Percentiles rank a stretch among this genome's conserved stretches.
phyloP scores from a whole-genome alignment of 2,888 invertebrate genomes.

The Harpagoxenus sublaevis region DNA sequence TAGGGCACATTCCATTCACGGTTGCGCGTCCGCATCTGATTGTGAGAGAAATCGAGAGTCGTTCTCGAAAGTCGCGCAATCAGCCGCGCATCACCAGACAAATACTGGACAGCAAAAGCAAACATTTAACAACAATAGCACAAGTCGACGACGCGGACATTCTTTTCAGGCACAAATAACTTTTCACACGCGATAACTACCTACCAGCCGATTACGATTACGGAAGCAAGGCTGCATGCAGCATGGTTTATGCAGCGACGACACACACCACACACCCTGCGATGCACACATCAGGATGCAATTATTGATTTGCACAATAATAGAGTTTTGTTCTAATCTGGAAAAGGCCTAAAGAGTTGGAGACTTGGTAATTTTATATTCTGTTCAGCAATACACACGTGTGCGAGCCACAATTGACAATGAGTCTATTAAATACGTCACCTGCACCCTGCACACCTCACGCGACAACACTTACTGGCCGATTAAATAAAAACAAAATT shows the following conservation, averaged over 20 bases:
- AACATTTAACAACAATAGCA: background rate
- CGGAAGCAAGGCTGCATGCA: background rate
- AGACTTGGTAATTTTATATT: background rate
- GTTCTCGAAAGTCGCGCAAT: background rate
- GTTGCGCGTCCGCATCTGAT: background rate
- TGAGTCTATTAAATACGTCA: background rate
- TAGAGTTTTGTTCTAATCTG: background rate
- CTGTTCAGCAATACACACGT: background rate
- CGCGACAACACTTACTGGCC: background rate
- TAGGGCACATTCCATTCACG: constrained; percentile 1
- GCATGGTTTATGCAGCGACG: background rate
- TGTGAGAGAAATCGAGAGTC: background rate
- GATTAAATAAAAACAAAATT: background rate
- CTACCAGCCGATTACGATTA: background rate
- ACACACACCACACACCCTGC: background rate
- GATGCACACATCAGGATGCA: too few species aligned
- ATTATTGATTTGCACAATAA: background rate
- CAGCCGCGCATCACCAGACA: background rate
- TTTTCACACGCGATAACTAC: background rate
- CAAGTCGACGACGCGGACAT: background rate
- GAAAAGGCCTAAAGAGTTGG: background rate
- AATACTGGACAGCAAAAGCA: too few species aligned
- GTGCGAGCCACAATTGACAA: background rate
- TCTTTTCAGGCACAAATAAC: background rate
- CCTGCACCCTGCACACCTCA: background rate